A percentile compares a stretch with the other conserved stretches of the same genome.
Evolutionary conservation across 2,113 vertebrate species (phyloP).

Genomic region (Callipepla californica): DNA sequence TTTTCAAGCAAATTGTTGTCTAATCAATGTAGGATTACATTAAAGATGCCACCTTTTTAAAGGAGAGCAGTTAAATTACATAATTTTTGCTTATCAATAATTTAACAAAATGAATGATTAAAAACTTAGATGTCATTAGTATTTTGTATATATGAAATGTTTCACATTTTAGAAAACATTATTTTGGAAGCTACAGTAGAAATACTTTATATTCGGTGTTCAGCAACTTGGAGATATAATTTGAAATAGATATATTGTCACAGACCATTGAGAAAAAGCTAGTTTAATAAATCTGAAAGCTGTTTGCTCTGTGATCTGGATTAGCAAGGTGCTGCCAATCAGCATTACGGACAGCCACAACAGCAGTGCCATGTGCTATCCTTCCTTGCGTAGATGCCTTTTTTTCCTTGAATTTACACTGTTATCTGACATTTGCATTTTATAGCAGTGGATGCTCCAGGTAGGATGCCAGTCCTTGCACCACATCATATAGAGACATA

Average conservation of each 20-base stretch:
- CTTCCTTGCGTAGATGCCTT: background rate
- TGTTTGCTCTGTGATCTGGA: background rate
- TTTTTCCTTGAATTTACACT: background rate
- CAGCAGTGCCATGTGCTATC: background rate
- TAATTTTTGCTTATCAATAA: background rate
- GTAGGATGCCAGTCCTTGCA: background rate
- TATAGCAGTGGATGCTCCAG: background rate
- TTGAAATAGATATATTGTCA: background rate
- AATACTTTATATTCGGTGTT: background rate
- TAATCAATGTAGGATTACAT: background rate
- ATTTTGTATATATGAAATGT: background rate
- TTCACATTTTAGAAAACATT: background rate
- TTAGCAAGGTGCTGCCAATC: background rate
- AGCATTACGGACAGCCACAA: background rate
- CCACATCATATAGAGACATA: background rate
- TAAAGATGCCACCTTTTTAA: background rate
- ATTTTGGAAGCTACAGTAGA: background rate
- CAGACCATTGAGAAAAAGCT: background rate
- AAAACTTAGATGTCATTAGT: background rate
- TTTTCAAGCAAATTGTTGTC: background rate
- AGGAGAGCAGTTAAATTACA: background rate
- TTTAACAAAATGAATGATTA: background rate
- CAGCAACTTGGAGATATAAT: background rate
- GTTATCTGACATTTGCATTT: background rate
- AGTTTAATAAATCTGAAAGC: background rate